Percentiles rank a stretch among this genome's conserved stretches.
Evolutionary conservation across 2,888 invertebrate genomes (phyloP).

Genomic region (Tribolium freemani): DNA sequence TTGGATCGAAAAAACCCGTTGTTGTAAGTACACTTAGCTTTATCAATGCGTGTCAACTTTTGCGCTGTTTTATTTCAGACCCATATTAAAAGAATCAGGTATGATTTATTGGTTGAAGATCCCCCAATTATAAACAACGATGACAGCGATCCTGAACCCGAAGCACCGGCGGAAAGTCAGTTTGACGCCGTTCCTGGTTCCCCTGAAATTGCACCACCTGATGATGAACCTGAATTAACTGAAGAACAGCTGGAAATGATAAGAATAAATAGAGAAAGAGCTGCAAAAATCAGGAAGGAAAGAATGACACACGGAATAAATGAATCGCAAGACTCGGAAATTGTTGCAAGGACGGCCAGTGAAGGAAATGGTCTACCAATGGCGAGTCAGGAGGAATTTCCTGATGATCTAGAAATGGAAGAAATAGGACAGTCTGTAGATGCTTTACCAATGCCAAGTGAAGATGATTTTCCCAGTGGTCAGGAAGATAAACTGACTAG

Average conservation of each 20-base stretch:
- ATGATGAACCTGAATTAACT: constrained; percentile 66
- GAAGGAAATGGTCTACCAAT: background rate
- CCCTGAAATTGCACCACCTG: constrained; percentile 67
- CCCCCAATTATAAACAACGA: constrained; percentile 66
- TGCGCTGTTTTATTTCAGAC: constrained; percentile 68
- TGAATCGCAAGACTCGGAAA: background rate
- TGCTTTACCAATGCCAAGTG: background rate
- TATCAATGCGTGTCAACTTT: background rate
- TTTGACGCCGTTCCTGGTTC: constrained; percentile 74
- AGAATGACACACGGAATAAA: constrained; percentile 52
- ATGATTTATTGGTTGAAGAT: constrained; percentile 72
- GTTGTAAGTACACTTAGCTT: constrained; percentile 71
- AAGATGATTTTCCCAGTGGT: constrained; percentile 15
- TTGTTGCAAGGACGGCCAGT: background rate
- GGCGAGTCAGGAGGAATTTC: background rate
- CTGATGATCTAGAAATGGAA: background rate
- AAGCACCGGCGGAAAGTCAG: constrained; percentile 64
- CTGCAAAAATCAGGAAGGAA: constrained; percentile 63
- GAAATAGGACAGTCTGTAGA: background rate
- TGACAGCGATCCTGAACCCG: constrained; percentile 59
- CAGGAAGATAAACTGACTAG: background rate
- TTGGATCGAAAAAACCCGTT: constrained; percentile 86
- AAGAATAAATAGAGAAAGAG: constrained; percentile 67
- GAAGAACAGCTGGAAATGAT: constrained; percentile 81
- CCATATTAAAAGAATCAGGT: constrained; percentile 76